Evolutionary conservation across 2,797 vertebrate species (phyloP).

Genomic region (Anguilla anguilla): DNA sequence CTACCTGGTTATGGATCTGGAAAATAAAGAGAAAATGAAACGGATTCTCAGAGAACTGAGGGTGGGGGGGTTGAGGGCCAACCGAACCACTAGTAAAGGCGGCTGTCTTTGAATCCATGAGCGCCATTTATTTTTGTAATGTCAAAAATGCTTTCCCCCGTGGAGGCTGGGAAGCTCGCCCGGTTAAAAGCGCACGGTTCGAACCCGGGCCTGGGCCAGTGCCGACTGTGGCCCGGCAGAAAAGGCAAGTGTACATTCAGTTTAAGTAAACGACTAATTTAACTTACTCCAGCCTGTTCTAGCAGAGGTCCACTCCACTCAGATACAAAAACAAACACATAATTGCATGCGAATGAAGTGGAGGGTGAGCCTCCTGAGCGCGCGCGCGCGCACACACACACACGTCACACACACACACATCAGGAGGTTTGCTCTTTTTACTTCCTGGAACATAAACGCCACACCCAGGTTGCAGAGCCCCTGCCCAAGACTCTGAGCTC

Average conservation of each 20-base stretch:
- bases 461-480: neutral
- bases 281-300: neutral
- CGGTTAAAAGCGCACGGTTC: too few species aligned
- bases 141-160: neutral
- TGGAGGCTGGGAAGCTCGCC: too few species aligned
- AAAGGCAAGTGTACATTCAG: neutral
- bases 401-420: neutral
- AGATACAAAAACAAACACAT: neutral
- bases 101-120: neutral
- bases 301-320: neutral
- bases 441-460: neutral
- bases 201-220: too few species aligned
- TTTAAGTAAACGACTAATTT: neutral
- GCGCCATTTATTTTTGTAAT: neutral
- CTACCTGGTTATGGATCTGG: neutral
- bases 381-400: too few species aligned
- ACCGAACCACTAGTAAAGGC: neutral
- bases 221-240: neutral
- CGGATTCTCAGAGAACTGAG: neutral
- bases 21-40: neutral
- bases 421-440: neutral
- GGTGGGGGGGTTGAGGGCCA: too few species aligned
- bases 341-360: neutral
- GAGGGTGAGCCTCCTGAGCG: neutral
- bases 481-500: neutral